Conservation (phyloP, 2,113 vertebrate species). For the Diadophis punctatus region DNA sequence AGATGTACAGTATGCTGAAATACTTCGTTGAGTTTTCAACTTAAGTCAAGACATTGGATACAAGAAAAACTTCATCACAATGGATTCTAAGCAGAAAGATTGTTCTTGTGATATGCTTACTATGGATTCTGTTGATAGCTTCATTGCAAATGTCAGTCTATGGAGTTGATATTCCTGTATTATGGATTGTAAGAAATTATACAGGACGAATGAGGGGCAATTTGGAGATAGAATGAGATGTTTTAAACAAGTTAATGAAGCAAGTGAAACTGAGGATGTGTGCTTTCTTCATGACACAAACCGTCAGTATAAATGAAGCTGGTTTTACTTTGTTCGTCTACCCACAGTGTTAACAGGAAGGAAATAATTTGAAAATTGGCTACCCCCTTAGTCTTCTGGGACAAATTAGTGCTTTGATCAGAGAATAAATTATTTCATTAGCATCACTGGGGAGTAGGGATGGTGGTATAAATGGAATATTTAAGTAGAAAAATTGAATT, state of each 20-base stretch:
- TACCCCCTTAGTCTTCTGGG: constrained; percentile 13
- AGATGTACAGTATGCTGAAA: neutral
- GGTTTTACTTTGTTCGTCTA: neutral
- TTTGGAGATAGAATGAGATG: neutral
- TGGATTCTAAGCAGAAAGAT: neutral
- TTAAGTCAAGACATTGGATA: neutral
- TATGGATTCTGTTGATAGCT: neutral
- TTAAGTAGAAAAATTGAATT: constrained; percentile 35
- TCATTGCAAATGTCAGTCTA: neutral
- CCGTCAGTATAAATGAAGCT: constrained; percentile 4
- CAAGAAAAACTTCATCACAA: neutral
- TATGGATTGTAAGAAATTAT: neutral
- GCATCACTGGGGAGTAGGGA: constrained; percentile 6
- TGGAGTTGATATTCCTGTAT: neutral
- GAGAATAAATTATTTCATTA: constrained; percentile 34
- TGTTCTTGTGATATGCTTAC: neutral
- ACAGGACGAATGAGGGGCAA: neutral
- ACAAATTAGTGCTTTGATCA: constrained; percentile 25
- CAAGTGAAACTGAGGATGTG: neutral
- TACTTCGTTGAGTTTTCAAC: neutral
- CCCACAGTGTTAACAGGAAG: neutral
- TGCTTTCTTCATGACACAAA: neutral
- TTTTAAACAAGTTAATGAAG: neutral
- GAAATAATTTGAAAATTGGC: neutral
- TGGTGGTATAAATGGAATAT: constrained; percentile 26